Percentiles rank a stretch among this genome's conserved stretches.
phyloP scores from a whole-genome alignment of 2,797 vertebrate species.

The Halcyon chelicuti region DNA sequence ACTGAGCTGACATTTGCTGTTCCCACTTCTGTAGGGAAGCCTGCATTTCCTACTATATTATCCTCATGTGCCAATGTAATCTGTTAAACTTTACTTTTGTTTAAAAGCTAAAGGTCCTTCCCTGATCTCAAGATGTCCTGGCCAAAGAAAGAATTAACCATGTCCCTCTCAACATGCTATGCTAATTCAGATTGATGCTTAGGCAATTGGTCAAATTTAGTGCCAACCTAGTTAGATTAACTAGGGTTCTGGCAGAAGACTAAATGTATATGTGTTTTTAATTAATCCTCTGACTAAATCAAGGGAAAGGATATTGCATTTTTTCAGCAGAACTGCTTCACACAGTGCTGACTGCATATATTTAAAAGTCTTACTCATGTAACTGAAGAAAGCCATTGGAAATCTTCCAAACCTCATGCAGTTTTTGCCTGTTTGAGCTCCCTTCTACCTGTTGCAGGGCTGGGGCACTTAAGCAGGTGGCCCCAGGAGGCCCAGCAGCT shows the following conservation, averaged over 20 bases:
- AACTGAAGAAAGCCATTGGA: constrained; percentile 10
- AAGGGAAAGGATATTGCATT: constrained; percentile 36
- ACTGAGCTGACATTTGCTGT: constrained; percentile 37
- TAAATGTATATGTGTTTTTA: constrained; percentile 46
- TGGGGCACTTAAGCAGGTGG: background rate
- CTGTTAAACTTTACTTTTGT: constrained; percentile 20
- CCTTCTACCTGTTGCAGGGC: background rate
- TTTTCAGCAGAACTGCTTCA: constrained; percentile 61
- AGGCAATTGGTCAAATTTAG: background rate
- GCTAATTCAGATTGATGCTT: background rate
- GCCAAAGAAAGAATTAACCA: background rate
- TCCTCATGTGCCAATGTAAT: background rate
- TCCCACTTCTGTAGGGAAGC: background rate
- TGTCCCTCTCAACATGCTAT: background rate
- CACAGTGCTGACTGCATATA: constrained; percentile 3
- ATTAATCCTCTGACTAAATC: constrained; percentile 49
- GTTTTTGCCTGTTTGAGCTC: background rate
- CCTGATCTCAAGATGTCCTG: background rate
- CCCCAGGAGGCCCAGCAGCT: background rate
- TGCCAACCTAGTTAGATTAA: background rate
- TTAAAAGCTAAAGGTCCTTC: constrained; percentile 10
- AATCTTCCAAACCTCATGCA: background rate
- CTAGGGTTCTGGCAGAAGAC: background rate
- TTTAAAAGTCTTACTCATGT: constrained; percentile 16
- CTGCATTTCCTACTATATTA: background rate